Percentiles rank a stretch among this genome's conserved stretches.
These are phyloP conservation scores for Encarsia formosa DNA, from an alignment of 2,888 invertebrate species.

Conservation along the genomic window DNA sequence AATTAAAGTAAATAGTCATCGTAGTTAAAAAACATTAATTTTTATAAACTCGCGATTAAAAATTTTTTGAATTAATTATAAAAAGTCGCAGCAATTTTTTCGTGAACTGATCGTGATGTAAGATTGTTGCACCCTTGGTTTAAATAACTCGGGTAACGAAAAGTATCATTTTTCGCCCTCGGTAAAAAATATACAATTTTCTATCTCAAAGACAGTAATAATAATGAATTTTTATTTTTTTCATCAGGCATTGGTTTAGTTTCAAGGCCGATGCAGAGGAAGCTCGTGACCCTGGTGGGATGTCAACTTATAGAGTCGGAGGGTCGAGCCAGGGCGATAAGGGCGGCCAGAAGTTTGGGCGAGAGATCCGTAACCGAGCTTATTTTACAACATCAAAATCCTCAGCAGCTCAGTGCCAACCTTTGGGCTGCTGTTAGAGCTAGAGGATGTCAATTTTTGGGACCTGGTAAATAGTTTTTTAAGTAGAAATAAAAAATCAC, in stretches of 20 bases:
- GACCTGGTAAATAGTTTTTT: conserved; percentile 64
- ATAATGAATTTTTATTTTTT: background rate
- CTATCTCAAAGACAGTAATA: background rate
- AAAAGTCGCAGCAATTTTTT: too few relatives aligned
- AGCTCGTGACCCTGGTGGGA: conserved; percentile 86
- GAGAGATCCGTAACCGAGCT: conserved; percentile 92
- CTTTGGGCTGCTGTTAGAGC: conserved; percentile 96
- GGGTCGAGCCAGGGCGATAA: conserved; percentile 71
- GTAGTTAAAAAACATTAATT: too few relatives aligned
- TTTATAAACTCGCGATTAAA: too few relatives aligned
- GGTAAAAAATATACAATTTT: too few relatives aligned
- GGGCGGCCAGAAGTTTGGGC: conserved; percentile 87
- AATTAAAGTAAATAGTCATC: too few relatives aligned
- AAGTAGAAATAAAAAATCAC: too few relatives aligned
- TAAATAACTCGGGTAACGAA: too few relatives aligned
- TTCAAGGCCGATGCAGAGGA: conserved; percentile 93
- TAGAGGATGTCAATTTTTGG: conserved; percentile 96
- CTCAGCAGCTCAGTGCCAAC: conserved; percentile 88
- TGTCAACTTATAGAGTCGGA: conserved; percentile 91
- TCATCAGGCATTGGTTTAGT: conserved; percentile 51
- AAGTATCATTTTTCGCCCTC: too few relatives aligned
- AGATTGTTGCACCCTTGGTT: too few relatives aligned
- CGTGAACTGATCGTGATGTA: too few relatives aligned
- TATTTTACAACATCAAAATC: conserved; percentile 92
- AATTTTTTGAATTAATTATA: too few relatives aligned